Evolutionary conservation across 2,113 vertebrate species (phyloP), one percentile per base, ranked within the genome.

Genomic region (Ancistrus triradiatus): DNA sequence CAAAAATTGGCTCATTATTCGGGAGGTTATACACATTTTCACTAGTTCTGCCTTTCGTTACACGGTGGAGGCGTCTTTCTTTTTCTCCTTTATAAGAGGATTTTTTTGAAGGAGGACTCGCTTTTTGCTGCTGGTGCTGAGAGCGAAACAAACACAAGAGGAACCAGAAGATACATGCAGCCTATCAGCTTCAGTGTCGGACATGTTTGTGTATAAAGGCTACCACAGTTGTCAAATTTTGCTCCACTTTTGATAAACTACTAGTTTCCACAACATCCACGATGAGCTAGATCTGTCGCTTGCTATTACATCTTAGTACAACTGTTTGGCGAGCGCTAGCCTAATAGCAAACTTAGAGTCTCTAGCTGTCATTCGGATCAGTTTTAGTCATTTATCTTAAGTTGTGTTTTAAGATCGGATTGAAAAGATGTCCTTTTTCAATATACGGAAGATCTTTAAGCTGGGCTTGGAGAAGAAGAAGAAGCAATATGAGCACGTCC

Each of bases 391-490:
- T 37, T 48, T 43, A 25, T 6, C 2, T 33, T 10, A 35, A 46
- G 2, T 28, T 61, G 15, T 15, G 1, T n/a, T 11, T 59, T 25
- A 4, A 40, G 43, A 11, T 10, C 10, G 14, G 11, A 37, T 13
- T 60, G 61, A 14, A 69, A 83, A 80, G 19, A 98, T 98, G 95
- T 96, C 96, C 22, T 99, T 99, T 86, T 98, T 99, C 76, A 99
- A 99, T 91, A 96, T 99, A 83, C 90, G 94, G 2, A 99, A 95
- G 83, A 98, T 99, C 63, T 99, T 99, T 75, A 99, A 98, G 88
- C 82, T 99, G 60, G 95, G 95, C 3, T 83, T 90, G 2, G 95
- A 99, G 46, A 95, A 89, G 80, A 98, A 95, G 84, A 97, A 97
- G 81, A 98, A 98, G 68, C 96, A 99, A 67, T 98, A 98, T 55